Percentiles rank a stretch among this genome's conserved stretches.
Conservation (phyloP, 2,113 vertebrate genomes). For the Barbus barbus region DNA sequence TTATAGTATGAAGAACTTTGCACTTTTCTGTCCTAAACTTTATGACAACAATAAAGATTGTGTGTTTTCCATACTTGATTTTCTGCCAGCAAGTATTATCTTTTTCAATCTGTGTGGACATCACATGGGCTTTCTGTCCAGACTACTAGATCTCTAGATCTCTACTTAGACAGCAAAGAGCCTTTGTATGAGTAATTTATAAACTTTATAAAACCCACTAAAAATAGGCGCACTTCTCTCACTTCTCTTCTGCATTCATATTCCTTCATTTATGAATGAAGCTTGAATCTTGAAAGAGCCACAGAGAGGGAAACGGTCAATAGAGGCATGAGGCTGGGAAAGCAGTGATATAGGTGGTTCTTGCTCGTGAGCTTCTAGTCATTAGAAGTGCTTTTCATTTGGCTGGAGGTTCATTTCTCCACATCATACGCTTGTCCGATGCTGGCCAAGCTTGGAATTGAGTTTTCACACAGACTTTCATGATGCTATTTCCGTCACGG, state of each 20-base stretch:
- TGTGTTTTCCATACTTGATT: not conserved
- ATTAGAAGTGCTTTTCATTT: slow-evolving; percentile 41
- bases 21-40: not conserved
- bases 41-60: slow-evolving; percentile 15
- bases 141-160: not conserved
- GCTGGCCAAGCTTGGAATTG: slow-evolving; percentile 5
- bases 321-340: slow-evolving; percentile 11
- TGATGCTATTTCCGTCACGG: not conserved
- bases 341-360: slow-evolving; percentile 15
- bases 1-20: not conserved
- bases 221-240: slow-evolving; percentile 40
- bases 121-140: slow-evolving; percentile 6
- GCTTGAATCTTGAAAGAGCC: not conserved
- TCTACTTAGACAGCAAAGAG: not conserved
- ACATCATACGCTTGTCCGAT: slow-evolving; percentile 20
- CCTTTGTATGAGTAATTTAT: not conserved
- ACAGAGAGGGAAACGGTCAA: slow-evolving; percentile 9
- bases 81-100: not conserved
- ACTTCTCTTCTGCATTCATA: not conserved
- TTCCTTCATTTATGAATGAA: not conserved
- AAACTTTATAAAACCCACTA: slow-evolving; percentile 13
- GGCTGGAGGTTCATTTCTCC: not conserved
- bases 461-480: slow-evolving; percentile 24
- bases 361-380: not conserved
- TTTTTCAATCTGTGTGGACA: not conserved